Percentiles rank a stretch among this genome's conserved stretches.
These are phyloP conservation scores for Corydoras sp. DNA, from an alignment of 2,113 vertebrate genomes.

Conservation along the genomic window DNA sequence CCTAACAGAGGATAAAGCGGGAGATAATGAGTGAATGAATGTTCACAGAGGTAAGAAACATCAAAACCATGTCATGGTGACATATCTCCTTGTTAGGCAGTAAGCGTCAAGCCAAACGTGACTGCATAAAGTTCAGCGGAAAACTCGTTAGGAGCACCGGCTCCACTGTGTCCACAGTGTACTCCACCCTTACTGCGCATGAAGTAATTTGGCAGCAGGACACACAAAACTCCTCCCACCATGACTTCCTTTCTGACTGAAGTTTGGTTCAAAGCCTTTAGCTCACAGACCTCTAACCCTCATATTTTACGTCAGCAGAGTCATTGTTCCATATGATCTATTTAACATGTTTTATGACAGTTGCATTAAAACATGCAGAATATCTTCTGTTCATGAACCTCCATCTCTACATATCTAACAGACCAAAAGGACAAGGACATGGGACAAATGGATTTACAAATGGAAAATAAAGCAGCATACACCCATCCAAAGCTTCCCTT, in stretches of 20 bases:
- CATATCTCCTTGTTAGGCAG: not conserved
- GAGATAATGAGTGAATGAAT: no score
- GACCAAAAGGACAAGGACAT: no score
- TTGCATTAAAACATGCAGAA: no score
- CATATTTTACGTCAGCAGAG: not conserved
- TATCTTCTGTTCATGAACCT: no score
- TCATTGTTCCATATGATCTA: no score
- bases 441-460: no score
- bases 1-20: no score
- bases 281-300: not conserved
- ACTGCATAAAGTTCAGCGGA: slow-evolving; percentile 18
- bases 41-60: no score
- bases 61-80: not conserved
- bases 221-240: not conserved
- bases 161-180: slow-evolving; percentile 28
- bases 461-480: no score
- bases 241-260: slow-evolving; percentile 24
- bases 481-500: no score
- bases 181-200: slow-evolving; percentile 25
- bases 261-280: not conserved
- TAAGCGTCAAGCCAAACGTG: not conserved
- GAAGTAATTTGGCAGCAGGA: slow-evolving; percentile 20
- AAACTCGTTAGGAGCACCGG: slow-evolving; percentile 29
- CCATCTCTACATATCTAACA: no score
- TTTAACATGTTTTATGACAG: no score